These are phyloP conservation scores for Pedetes capensis DNA, from an alignment of 2,113 vertebrate genomes.

Conservation along the genomic window DNA sequence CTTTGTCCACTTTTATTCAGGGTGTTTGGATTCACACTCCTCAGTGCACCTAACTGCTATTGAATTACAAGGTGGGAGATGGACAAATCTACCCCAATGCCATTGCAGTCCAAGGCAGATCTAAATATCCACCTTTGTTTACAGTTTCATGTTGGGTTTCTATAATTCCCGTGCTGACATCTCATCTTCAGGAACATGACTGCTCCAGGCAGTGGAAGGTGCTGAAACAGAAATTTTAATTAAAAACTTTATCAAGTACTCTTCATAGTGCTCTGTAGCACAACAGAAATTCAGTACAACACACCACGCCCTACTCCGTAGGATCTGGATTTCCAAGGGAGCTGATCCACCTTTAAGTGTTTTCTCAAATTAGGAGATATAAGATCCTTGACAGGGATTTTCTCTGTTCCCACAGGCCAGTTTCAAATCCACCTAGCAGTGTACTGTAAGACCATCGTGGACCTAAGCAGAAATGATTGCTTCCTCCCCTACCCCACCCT, in stretches of 20 bases:
- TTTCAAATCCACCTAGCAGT: neutral
- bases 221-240: constrained; percentile 62
- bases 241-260: constrained; percentile 70
- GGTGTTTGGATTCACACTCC: constrained; percentile 33
- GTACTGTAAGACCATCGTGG: neutral
- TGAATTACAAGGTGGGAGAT: neutral
- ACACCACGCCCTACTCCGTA: neutral
- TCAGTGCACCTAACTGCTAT: neutral
- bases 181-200: constrained; percentile 6
- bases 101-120: neutral
- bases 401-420: neutral
- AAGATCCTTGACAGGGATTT: neutral
- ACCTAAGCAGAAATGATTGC: neutral
- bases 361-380: neutral
- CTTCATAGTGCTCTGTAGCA: constrained; percentile 55
- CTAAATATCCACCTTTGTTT: neutral
- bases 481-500: accelerated
- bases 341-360: neutral
- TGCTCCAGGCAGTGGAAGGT: constrained; percentile 68
- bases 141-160: constrained; percentile 35
- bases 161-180: constrained; percentile 58
- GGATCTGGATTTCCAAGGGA: neutral
- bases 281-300: neutral
- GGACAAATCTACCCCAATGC: neutral
- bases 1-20: constrained; percentile 69